Evolutionary conservation across 1,140 invertebrate species (phyloP).

Genomic region (Venustaconcha ellipsiformis): DNA sequence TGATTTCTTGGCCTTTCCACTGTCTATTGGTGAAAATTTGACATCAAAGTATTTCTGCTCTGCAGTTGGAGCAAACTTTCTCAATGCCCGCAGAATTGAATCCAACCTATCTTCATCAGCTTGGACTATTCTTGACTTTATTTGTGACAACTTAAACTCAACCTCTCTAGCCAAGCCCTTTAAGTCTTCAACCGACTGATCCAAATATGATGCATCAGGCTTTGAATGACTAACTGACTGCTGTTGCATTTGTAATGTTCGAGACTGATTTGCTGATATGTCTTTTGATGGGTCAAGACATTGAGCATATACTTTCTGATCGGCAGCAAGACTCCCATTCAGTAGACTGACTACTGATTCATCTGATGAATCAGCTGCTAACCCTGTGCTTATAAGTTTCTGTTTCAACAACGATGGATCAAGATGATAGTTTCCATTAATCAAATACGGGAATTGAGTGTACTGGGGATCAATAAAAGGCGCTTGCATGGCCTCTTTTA

Average conservation of each 20-base stretch:
- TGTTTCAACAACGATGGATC: conserved; percentile 58
- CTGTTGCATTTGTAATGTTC: background rate
- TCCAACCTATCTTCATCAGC: conserved; percentile 60
- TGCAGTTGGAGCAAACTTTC: conserved; percentile 53
- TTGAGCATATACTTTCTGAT: conserved; percentile 10
- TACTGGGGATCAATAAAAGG: conserved; percentile 39
- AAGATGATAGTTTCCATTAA: conserved; percentile 59
- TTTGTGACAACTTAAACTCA: conserved; percentile 51
- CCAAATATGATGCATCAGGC: conserved; percentile 26
- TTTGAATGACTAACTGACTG: background rate
- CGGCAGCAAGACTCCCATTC: conserved; percentile 6
- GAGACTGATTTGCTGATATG: background rate
- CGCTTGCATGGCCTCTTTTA: conserved; percentile 1
- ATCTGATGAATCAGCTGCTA: conserved; percentile 47
- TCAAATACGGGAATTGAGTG: conserved; percentile 44
- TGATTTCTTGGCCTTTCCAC: conserved; percentile 40
- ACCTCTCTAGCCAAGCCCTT: conserved; percentile 55
- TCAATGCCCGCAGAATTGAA: conserved; percentile 50
- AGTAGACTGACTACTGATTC: conserved; percentile 6
- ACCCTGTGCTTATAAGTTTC: conserved; percentile 56
- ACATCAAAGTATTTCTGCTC: conserved; percentile 30
- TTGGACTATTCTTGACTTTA: conserved; percentile 54
- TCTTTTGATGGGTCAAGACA: background rate
- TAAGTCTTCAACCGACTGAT: conserved; percentile 58
- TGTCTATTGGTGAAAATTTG: conserved; percentile 37